Evolutionary conservation across 1,140 invertebrate genomes (phyloP).

Genomic region (Tyrophagus putrescentiae): DNA sequence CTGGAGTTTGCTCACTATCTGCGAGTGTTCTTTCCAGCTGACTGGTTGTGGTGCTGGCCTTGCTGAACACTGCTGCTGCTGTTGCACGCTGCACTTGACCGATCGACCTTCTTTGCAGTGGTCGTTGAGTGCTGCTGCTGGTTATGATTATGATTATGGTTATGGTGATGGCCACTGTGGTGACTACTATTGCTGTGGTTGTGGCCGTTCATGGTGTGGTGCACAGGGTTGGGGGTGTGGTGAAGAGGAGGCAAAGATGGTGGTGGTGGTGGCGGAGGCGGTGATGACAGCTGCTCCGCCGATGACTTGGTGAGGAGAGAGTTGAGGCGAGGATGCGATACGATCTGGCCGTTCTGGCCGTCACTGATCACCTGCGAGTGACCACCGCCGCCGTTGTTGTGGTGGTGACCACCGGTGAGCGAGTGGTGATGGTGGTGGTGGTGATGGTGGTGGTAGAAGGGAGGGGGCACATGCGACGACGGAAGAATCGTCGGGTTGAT

Average conservation of each 20-base stretch:
- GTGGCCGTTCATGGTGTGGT: not conserved
- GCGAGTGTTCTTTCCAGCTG: not conserved
- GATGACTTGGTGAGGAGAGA: not conserved
- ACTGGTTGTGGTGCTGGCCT: too few species aligned
- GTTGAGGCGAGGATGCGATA: not conserved
- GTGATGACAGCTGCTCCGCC: not conserved
- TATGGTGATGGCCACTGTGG: not conserved
- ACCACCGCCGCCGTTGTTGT: not conserved
- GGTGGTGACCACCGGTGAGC: not conserved
- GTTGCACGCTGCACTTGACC: too few species aligned
- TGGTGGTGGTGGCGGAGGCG: not conserved
- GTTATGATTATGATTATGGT: not conserved
- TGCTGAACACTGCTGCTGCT: too few species aligned
- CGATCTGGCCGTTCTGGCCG: too few species aligned
- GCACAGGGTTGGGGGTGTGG: too few species aligned
- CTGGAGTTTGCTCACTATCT: conserved; percentile 1
- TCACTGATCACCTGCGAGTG: too few species aligned
- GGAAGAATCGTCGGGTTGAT: not conserved
- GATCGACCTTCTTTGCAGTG: not conserved
- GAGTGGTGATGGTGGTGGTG: not conserved
- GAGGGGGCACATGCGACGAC: not conserved
- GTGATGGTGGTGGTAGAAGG: not conserved
- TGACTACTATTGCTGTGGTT: not conserved
- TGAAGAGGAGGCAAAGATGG: too few species aligned
- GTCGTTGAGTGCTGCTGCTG: too few species aligned